Base-by-base conservation (phyloP, 2,888 invertebrate genomes). In the Belgica antarctica region DNA sequence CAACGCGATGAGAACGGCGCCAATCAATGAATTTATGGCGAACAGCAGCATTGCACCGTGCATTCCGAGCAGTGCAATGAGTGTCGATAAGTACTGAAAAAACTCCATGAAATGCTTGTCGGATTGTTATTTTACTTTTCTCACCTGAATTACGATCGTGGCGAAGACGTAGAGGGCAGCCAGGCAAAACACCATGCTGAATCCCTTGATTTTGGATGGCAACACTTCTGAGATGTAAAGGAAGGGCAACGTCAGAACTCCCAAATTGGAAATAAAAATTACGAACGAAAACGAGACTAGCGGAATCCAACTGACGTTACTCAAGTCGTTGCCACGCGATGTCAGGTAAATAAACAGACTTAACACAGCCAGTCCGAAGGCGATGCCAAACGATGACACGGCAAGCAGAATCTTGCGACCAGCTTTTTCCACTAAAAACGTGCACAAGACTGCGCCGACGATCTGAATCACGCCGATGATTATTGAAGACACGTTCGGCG, bases 331-430 rank as follows among this genome's bases (percentile, higher is more conserved):
- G 1, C 57, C 46, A 12, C n/a, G 17, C 12, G 68, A 19, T 0
- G 73, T 72, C 1, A 73, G 73, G 62, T 74, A 75, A 0, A 77
- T 76, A 46, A 75, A 78, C 0, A 70, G 63, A 0, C 78, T 79
- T 36, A 79, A 75, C n/a, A 72, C 72, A 2, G 74, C 72, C 34
- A 77, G 73, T 1, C 76, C 77, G 3, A 78, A 1, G 0, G 75
- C 72, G 70, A 76, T 74, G 7, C 77, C 78, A 10, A 73, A 31
- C 0, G 76, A 75, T 0, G 79, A 80, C 19, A 76, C 65, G 12
- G 77, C 61, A 73, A 80, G 73, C 1, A 79, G 74, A 2, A 77
- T 72, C 34, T 78, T 79, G 8, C 80, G 73, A 0, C 80, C 80
- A 1, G 76, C 74, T 1, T 76, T 73, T 71, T 80, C 80, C 22